These are phyloP conservation scores for Centrocercus urophasianus DNA, from an alignment of 2,113 vertebrate species.

Conservation along the genomic window DNA sequence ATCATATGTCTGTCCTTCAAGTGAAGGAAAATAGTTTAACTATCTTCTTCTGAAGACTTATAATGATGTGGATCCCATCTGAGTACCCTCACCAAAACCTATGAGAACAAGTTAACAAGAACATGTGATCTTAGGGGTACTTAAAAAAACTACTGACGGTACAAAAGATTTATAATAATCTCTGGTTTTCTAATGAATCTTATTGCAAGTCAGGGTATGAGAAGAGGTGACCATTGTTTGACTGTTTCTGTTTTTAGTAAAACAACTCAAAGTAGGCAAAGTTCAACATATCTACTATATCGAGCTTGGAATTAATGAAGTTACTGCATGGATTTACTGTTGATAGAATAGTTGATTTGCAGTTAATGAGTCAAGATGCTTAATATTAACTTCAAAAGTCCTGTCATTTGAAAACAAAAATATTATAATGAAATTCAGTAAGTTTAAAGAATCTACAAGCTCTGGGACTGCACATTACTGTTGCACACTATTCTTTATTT, in stretches of 20 bases:
- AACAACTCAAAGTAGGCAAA: background rate
- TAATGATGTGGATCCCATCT: background rate
- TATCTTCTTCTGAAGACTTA: background rate
- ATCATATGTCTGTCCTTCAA: accelerated
- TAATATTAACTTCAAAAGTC: background rate
- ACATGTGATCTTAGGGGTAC: background rate
- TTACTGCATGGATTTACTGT: background rate
- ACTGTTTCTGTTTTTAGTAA: background rate
- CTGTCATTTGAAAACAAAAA: background rate
- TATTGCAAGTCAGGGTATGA: background rate
- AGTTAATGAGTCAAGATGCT: background rate
- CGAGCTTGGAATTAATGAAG: background rate
- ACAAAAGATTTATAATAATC: background rate
- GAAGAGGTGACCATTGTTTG: accelerated
- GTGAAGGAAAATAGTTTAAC: background rate
- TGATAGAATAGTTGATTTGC: background rate
- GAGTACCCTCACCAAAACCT: background rate
- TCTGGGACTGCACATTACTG: background rate
- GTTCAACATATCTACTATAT: background rate
- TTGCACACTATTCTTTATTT: background rate
- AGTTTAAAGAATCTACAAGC: background rate
- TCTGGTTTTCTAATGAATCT: background rate
- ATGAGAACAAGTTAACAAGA: background rate
- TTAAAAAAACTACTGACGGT: background rate
- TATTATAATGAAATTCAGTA: background rate